Evolutionary conservation across 2,113 vertebrate genomes (phyloP).

Genomic region (Crocuta crocuta): DNA sequence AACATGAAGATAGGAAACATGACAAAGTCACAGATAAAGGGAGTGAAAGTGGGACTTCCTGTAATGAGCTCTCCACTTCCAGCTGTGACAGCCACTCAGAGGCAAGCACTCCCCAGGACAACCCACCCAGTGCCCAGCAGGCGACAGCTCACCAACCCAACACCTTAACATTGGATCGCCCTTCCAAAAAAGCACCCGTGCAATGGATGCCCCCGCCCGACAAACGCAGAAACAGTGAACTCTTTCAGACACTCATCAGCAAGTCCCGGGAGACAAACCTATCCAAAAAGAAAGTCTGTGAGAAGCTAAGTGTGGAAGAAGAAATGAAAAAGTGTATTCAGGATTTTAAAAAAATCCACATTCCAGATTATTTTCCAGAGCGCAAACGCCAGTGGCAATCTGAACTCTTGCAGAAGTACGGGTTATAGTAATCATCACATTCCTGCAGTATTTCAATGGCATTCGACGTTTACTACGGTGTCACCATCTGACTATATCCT

Average conservation of each 20-base stretch:
- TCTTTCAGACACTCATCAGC: slow-evolving; percentile 94
- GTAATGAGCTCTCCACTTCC: slow-evolving; percentile 93
- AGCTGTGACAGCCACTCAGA: slow-evolving; percentile 95
- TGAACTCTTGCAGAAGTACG: slow-evolving; percentile 94
- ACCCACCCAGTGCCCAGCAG: slow-evolving; percentile 84
- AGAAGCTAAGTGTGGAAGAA: slow-evolving; percentile 92
- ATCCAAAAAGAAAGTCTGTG: slow-evolving; percentile 92
- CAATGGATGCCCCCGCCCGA: slow-evolving; percentile 93
- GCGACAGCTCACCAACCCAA: slow-evolving; percentile 89
- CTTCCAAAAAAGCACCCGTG: slow-evolving; percentile 90
- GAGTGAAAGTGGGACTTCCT: slow-evolving; percentile 93
- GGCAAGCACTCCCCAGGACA: slow-evolving; percentile 92
- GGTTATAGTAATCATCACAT: slow-evolving; percentile 86
- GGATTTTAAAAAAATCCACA: slow-evolving; percentile 95
- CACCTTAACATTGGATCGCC: slow-evolving; percentile 92
- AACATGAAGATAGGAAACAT: slow-evolving; percentile 88
- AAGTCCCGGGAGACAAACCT: slow-evolving; percentile 91
- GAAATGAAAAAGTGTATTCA: slow-evolving; percentile 95
- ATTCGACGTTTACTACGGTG: slow-evolving; percentile 82
- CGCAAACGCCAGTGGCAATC: slow-evolving; percentile 94
- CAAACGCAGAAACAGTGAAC: slow-evolving; percentile 95
- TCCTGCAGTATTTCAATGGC: slow-evolving; percentile 30
- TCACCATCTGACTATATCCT: slow-evolving; percentile 79
- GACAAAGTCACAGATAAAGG: slow-evolving; percentile 92
- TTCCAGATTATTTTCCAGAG: slow-evolving; percentile 93